Base-by-base conservation (phyloP, 2,888 invertebrate species). In the Teleiodes luculella region DNA sequence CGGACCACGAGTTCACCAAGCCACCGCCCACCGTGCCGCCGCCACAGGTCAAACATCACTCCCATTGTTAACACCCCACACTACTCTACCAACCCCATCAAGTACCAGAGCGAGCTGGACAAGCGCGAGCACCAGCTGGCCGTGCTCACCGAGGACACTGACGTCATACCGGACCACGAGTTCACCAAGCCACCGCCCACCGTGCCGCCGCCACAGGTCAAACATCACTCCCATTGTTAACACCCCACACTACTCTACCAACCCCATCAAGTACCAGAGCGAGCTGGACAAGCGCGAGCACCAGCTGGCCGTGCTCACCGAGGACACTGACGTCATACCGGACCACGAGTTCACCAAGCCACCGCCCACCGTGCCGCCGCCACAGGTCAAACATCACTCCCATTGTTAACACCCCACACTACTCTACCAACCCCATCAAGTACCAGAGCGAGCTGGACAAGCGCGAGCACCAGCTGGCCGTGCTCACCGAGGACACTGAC, bases 51-150 rank as follows among this genome's bases (percentile, higher is more conserved):
- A n/a, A n/a, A n/a, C n/a, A n/a, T n/a, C n/a, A n/a, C n/a, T n/a
- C n/a, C n/a, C n/a, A n/a, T n/a, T n/a, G n/a, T n/a, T n/a, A n/a
- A n/a, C n/a, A n/a, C n/a, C n/a, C n/a, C n/a, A n/a, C n/a, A n/a
- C n/a, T n/a, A n/a, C n/a, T n/a, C n/a, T n/a, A n/a, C 97, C 13
- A 98, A 98, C 90, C 98, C 98, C 0, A 98, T 98, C 64, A 98
- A 98, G 80, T 98, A 98, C 85, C 97, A 98, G 83, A 97, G 96
- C 71, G 96, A 97, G 82, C 86, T 96, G 68, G 98, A 98, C 75
- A 97, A 97, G 78, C 94, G 98, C 56, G 95, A 95, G 48, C 94
- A 96, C 71, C 98, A 98, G 80, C 87, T 98, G 70, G 95, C 96
- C 1, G 96, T 97, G 57, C 91, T 97, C 50, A 96, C 96, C 0